Conservation (phyloP, 2,797 vertebrate species). For the Amazona finschi region DNA sequence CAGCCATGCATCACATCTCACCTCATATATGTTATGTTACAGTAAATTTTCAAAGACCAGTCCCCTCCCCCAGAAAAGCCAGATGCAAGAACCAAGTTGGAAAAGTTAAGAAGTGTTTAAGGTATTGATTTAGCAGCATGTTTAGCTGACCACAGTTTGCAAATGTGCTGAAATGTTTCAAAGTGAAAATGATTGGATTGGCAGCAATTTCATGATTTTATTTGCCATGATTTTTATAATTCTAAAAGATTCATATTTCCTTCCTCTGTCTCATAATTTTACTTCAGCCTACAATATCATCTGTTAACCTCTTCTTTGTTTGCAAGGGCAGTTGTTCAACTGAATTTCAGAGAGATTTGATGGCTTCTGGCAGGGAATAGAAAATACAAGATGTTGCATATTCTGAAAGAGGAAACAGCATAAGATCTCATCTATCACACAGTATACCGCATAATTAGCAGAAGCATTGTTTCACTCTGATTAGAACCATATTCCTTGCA, state of each 20-base stretch:
- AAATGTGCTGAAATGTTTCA: conserved; percentile 15
- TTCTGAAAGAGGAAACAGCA: not conserved
- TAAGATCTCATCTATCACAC: not conserved
- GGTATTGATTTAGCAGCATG: not conserved
- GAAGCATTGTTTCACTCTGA: conserved; percentile 19
- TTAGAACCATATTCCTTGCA: conserved; percentile 31
- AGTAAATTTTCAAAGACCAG: conserved; percentile 10
- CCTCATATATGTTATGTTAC: conserved; percentile 35
- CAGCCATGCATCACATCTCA: conserved; percentile 52
- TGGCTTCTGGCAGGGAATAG: not conserved
- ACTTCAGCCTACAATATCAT: not conserved
- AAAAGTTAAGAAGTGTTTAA: conserved; percentile 7
- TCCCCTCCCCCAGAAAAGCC: not conserved
- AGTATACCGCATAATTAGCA: conserved; percentile 13
- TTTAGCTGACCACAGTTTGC: conserved; percentile 2
- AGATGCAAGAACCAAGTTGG: not conserved
- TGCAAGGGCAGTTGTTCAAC: conserved; percentile 16
- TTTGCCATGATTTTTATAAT: conserved; percentile 4
- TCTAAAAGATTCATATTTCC: not conserved
- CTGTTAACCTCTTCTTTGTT: conserved; percentile 15
- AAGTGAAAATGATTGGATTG: not conserved
- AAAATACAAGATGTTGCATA: not conserved
- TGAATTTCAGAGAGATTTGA: conserved; percentile 24
- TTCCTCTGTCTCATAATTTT: not conserved
- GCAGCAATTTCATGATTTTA: not conserved